Percentiles rank a stretch among this genome's conserved stretches.
These are phyloP conservation scores for Cervus canadensis DNA, from an alignment of 2,113 vertebrate genomes.

Conservation along the genomic window DNA sequence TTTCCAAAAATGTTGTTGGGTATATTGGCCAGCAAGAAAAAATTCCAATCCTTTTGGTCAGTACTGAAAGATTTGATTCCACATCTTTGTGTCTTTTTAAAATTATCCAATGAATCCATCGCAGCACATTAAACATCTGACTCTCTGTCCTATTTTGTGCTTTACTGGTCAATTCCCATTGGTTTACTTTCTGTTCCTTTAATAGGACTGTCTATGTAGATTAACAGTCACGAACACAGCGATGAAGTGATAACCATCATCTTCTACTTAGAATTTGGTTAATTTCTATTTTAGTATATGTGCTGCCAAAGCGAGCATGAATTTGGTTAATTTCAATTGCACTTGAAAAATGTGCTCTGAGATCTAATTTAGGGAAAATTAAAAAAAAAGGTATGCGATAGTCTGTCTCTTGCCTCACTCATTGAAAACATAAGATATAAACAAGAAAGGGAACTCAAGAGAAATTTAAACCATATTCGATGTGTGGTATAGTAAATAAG, in stretches of 20 bases:
- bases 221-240: neutral
- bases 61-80: neutral
- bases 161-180: neutral
- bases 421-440: neutral
- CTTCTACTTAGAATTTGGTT: constrained; percentile 28
- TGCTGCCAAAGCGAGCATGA: neutral
- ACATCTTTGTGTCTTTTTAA: constrained; percentile 15
- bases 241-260: neutral
- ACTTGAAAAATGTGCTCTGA: neutral
- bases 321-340: neutral
- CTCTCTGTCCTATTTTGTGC: constrained; percentile 1
- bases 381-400: neutral
- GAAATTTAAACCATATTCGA: neutral
- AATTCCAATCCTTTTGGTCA: neutral
- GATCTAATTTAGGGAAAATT: neutral
- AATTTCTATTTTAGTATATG: neutral
- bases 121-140: neutral
- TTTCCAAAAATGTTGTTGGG: neutral
- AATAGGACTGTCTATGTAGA: neutral
- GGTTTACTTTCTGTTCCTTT: constrained; percentile 6
- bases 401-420: neutral
- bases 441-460: neutral
- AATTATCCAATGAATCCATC: neutral
- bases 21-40: neutral
- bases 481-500: neutral